phyloP scores from a whole-genome alignment of 64 coral and sea anemone species.

The Stichodactyla mertensii region DNA sequence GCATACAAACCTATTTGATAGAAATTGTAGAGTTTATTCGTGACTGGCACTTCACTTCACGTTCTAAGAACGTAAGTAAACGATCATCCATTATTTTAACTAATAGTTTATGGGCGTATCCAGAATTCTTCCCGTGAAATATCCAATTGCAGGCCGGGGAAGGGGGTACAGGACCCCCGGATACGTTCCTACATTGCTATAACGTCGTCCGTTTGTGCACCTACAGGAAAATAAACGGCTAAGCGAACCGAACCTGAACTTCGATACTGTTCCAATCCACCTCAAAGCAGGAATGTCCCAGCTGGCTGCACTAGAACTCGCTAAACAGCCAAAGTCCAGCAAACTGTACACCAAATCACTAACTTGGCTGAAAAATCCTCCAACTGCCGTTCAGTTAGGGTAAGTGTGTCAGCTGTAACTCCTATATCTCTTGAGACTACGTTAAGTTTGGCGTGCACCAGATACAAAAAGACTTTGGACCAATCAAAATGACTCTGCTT shows the following conservation, averaged over 20 bases:
- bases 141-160: too few relatives aligned
- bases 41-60: slow-evolving; percentile 90
- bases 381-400: slow-evolving; percentile 80
- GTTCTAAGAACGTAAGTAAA: slow-evolving; percentile 69
- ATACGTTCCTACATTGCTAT: neutral
- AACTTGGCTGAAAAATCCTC: slow-evolving; percentile 83
- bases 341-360: slow-evolving; percentile 86
- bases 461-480: too few relatives aligned
- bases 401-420: slow-evolving; percentile 23
- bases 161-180: neutral
- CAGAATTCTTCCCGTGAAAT: too few relatives aligned
- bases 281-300: slow-evolving; percentile 86
- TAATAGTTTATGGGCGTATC: too few relatives aligned
- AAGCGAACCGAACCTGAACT: slow-evolving; percentile 85
- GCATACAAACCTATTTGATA: slow-evolving; percentile 65
- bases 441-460: too few relatives aligned
- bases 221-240: slow-evolving; percentile 78
- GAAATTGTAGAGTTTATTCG: slow-evolving; percentile 91
- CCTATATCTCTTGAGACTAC: too few relatives aligned
- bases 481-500: too few relatives aligned
- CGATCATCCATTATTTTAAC: neutral
- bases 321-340: slow-evolving; percentile 80
- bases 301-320: slow-evolving; percentile 76
- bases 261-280: slow-evolving; percentile 79
- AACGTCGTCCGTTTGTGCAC: neutral